Conservation (phyloP, 2,888 invertebrate genomes). For the Congeria kusceri region DNA sequence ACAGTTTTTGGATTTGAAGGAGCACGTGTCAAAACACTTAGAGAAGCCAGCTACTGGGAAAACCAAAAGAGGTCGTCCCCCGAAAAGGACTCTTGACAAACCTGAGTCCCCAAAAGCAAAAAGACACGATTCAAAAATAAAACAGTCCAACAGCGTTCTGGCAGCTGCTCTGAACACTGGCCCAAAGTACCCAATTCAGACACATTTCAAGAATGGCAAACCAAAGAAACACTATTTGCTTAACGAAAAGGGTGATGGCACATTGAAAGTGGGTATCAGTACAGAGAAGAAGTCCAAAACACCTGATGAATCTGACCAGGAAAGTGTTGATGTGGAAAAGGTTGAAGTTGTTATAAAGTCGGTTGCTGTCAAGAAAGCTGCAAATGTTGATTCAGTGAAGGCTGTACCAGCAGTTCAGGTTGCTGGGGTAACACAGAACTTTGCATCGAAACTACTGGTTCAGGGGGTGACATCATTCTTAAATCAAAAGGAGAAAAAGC, state of each 20-base stretch:
- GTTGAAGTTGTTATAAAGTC: background rate
- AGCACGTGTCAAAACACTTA: conserved; percentile 51
- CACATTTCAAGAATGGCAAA: background rate
- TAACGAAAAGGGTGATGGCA: background rate
- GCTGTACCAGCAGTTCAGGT: background rate
- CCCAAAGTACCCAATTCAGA: conserved; percentile 25
- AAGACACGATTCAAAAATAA: conserved; percentile 4
- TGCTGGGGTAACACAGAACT: background rate
- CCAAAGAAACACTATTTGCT: background rate
- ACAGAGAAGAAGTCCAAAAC: background rate
- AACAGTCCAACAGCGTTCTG: conserved; percentile 2
- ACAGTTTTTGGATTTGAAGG: conserved; percentile 11
- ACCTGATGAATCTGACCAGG: background rate
- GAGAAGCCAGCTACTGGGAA: conserved; percentile 7
- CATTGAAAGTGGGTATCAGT: background rate
- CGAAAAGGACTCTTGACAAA: background rate
- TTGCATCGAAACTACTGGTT: conserved; percentile 4
- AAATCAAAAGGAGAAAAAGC: background rate
- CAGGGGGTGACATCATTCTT: conserved; percentile 2
- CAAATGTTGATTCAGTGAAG: background rate
- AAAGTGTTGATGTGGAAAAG: background rate
- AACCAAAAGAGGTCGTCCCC: background rate
- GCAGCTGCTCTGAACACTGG: conserved; percentile 33
- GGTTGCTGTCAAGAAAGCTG: background rate
- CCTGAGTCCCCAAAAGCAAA: background rate